Percentiles rank a stretch among this genome's conserved stretches.
These are phyloP conservation scores for Drosophila ezoana DNA, from an alignment of 2,888 invertebrate genomes.

Conservation along the genomic window DNA sequence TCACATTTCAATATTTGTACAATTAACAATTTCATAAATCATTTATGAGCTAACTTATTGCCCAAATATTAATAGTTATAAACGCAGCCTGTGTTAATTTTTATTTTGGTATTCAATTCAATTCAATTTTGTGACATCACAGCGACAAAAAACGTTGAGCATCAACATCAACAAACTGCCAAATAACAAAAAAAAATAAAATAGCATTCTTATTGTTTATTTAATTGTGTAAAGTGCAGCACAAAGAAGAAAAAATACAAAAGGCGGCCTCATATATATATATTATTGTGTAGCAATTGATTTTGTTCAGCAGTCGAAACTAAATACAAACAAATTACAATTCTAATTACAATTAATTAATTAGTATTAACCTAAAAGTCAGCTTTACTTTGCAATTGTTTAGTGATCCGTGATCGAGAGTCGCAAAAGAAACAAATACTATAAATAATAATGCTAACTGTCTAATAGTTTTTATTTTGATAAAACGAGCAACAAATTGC, in stretches of 20 bases:
- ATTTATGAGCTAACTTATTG: slow-evolving; percentile 19
- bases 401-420: slow-evolving; percentile 60
- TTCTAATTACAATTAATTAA: slow-evolving; percentile 25
- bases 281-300: slow-evolving; percentile 8
- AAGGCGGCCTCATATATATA: slow-evolving; percentile 8
- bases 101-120: slow-evolving; percentile 22
- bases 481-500: slow-evolving; percentile 20
- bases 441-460: slow-evolving; percentile 17
- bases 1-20: slow-evolving; percentile 28
- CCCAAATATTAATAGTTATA: slow-evolving; percentile 5
- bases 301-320: slow-evolving; percentile 17
- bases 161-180: slow-evolving; percentile 41
- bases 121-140: slow-evolving; percentile 45
- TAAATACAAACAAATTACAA: slow-evolving; percentile 34
- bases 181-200: slow-evolving; percentile 43
- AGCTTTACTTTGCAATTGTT: slow-evolving; percentile 76
- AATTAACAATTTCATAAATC: slow-evolving; percentile 24
- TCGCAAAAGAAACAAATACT: slow-evolving; percentile 27
- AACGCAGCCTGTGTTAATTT: slow-evolving; percentile 17
- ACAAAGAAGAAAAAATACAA: no score
- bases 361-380: slow-evolving; percentile 58
- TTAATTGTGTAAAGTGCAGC: slow-evolving; percentile 33
- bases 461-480: slow-evolving; percentile 48
- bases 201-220: slow-evolving; percentile 30
- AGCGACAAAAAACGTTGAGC: slow-evolving; percentile 18